Evolutionary conservation across 2,113 vertebrate species (phyloP), one percentile per base, ranked within the genome.

Genomic region (Pluvialis apricaria): DNA sequence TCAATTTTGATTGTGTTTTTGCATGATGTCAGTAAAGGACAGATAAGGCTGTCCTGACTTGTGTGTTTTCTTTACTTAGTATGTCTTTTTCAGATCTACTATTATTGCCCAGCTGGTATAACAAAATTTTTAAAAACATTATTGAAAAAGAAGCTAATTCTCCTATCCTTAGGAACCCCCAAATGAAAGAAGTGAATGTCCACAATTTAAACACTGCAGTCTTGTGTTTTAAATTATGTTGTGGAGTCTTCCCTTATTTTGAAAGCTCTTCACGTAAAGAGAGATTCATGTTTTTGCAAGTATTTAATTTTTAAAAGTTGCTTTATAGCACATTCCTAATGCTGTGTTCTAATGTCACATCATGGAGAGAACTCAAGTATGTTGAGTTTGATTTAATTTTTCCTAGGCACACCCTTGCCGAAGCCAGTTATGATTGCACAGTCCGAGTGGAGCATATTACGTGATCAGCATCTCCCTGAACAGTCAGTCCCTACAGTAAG

Each of bases 401-500:
- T 75, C 90, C 91, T 75, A 99, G 98, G 97, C 96, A 97, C 95
- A 21, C 55, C 98, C 92, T 88, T 97, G 66, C 78, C 47, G 6
- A 98, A 95, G 92, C 95, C 97, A 2, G 94, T 42, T 20, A 28
- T 44, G 82, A 4, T 54, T 68, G 87, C 96, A 31, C 95, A 72
- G 94, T 95, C 98, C 5, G 98, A 98, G 73, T 97, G 98, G 98
- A 98, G 95, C 94, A 36, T 91, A n/a, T 77, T 90, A 80, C 95
- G 82, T 11, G 95, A 96, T 40, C 97, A 96, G 86, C 97, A 96
- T 65, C 77, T 58, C 45, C 95, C 90, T 25, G 96, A 97, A 65
- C 97, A 96, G 71, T 55, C 92, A 65, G 86, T 92, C 82, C 64
- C 94, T 91, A 44, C 96, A 86, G 98, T 98, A 96, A 98, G 98